Evolutionary conservation across 2,797 vertebrate species (phyloP), one percentile per base, ranked within the genome.

Genomic region (Halcyon badia): DNA sequence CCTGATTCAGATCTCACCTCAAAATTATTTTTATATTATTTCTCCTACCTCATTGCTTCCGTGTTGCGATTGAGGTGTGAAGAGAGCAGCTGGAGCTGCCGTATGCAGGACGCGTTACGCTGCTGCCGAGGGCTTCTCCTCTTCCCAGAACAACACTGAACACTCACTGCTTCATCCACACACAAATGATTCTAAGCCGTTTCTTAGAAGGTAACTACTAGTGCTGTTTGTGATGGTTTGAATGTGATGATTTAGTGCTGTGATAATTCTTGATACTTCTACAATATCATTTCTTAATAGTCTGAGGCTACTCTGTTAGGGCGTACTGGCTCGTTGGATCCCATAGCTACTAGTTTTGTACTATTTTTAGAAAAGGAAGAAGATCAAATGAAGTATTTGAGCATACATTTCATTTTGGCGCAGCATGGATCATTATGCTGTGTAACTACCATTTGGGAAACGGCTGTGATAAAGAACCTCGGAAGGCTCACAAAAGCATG

Each of bases 141-240:
- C 14, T 8, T 10, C 5, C 19, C 2, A n/a, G 13, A 17, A 20
- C 57, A 8, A 1, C 14, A 5, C 1, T 18, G n/a, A 70, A 7
- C 3, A 2, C 26, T 25, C 14, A 9, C 28, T n/a, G 6, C 25
- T 82, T 75, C 21, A 64, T 60, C 54, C 61, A 16, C 49, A 58
- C 5, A 6, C 62, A 33, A 71, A 52, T 54, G 61, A 61, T 75
- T 61, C 51, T 46, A 42, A 89, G 8, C 31, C 84, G 2, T 16
- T 89, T 5, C 10, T 89, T 82, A 30, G 30, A 61, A 58, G 14
- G 89, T 57, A 77, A 31, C 41, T 66, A 68, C 78, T 84, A 85
- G 31, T 72, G n/a, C 8, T 30, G 12, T 48, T 91, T 1, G 7
- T 41, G 65, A 41, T 68, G 30, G 54, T 90, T 66, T 22, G 52